Percentiles rank a stretch among this genome's conserved stretches.
Evolutionary conservation across 2,797 vertebrate species (phyloP).

Genomic region (Gobio occitaniae): DNA sequence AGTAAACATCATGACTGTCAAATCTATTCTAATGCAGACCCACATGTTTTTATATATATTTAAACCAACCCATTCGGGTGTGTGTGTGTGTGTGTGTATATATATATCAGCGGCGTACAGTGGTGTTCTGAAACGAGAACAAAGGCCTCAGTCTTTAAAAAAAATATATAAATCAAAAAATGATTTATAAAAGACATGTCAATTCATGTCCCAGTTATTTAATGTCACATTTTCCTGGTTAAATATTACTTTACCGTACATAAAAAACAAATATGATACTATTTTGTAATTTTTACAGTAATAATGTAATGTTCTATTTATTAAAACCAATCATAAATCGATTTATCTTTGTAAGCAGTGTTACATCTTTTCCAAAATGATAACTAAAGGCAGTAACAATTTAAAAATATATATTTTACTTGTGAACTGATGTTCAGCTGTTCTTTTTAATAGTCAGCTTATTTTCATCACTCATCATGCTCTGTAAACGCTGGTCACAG

Average conservation of each 20-base stretch:
- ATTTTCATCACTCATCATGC: not conserved
- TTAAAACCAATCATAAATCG: not conserved
- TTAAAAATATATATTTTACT: not conserved
- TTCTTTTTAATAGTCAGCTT: not conserved
- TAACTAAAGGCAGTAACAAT: not conserved
- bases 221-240: not conserved
- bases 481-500: not conserved
- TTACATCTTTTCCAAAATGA: not conserved
- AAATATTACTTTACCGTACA: not conserved
- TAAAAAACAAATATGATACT: not conserved
- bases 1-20: not conserved
- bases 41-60: not conserved
- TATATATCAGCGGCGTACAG: not conserved
- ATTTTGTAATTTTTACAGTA: not conserved
- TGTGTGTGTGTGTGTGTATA: not conserved
- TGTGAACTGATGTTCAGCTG: not conserved
- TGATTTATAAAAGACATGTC: not conserved
- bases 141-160: not conserved
- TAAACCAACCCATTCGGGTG: not conserved
- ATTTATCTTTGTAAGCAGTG: not conserved
- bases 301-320: not conserved
- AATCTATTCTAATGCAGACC: not conserved
- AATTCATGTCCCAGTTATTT: not conserved
- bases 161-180: not conserved
- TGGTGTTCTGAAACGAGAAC: not conserved